Evolutionary conservation across 2,888 invertebrate genomes (phyloP).

Genomic region (Flexamia atlantica): DNA sequence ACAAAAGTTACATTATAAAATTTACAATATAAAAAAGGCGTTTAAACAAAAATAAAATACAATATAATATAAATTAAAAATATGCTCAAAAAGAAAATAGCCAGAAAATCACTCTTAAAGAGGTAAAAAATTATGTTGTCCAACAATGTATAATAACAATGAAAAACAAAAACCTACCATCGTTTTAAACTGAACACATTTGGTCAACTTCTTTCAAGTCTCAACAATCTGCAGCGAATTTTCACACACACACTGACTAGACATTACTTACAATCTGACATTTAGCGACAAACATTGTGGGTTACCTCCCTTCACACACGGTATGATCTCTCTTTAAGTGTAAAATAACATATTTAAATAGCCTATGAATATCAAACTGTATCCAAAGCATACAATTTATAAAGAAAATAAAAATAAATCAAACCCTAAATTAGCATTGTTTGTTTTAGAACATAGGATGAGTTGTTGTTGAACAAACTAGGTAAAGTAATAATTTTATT

Average conservation of each 20-base stretch:
- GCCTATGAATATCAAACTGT: too few species aligned
- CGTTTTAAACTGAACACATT: slow-evolving; percentile 5
- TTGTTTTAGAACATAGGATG: too few species aligned
- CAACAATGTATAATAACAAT: not conserved
- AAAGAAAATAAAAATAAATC: too few species aligned
- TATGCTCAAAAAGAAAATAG: not conserved
- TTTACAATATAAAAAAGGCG: not conserved
- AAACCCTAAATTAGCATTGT: too few species aligned
- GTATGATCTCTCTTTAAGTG: too few species aligned
- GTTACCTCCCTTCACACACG: too few species aligned
- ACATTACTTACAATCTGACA: not conserved
- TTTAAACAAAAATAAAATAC: not conserved
- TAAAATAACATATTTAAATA: too few species aligned
- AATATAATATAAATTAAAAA: not conserved
- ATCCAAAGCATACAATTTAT: too few species aligned
- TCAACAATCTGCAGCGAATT: not conserved
- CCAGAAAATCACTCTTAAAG: too few species aligned
- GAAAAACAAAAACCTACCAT: not conserved
- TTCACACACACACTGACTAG: not conserved
- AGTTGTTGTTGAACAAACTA: too few species aligned
- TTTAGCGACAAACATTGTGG: not conserved
- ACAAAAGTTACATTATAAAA: not conserved
- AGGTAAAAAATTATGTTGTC: not conserved
- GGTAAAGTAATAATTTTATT: too few species aligned
- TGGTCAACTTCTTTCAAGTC: not conserved